Evolutionary conservation across 2,113 vertebrate genomes (phyloP).

Genomic region (Oryzias melastigma): DNA sequence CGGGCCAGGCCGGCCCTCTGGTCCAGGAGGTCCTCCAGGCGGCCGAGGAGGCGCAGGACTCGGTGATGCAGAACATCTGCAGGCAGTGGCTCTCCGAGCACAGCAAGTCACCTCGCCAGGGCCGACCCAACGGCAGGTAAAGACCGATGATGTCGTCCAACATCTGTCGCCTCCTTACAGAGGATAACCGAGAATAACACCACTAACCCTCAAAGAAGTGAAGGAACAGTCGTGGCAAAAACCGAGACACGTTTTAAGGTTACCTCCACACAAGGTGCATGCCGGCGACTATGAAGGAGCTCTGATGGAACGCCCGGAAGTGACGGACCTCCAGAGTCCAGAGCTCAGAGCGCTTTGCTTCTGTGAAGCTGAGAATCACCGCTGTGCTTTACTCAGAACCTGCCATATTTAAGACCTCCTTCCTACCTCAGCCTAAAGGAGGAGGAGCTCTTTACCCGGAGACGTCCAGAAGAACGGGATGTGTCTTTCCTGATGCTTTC

Average conservation of each 20-base stretch:
- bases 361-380: constrained; percentile 31
- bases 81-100: constrained; percentile 90
- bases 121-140: constrained; percentile 61
- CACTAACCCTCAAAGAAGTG: too few relatives aligned
- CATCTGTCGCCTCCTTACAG: too few relatives aligned
- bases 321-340: too few relatives aligned
- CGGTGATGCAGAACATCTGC: constrained; percentile 90
- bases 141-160: neutral
- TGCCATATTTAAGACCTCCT: too few relatives aligned
- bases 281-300: constrained; percentile 5
- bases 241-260: neutral
- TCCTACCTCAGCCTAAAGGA: constrained; percentile 70
- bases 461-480: constrained; percentile 7
- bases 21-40: constrained; percentile 86
- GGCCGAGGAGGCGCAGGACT: constrained; percentile 81
- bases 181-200: too few relatives aligned
- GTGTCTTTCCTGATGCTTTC: neutral
- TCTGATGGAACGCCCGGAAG: too few relatives aligned
- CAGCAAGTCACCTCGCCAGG: constrained; percentile 64
- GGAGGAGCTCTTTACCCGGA: constrained; percentile 30
- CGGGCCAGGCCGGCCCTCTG: constrained; percentile 77
- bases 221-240: too few relatives aligned
- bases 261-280: neutral
- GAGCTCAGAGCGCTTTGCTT: neutral
- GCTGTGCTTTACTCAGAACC: constrained; percentile 49